These are phyloP conservation scores for Poeciliopsis presidionis DNA, from an alignment of 2,797 vertebrate genomes.

Conservation along the genomic window DNA sequence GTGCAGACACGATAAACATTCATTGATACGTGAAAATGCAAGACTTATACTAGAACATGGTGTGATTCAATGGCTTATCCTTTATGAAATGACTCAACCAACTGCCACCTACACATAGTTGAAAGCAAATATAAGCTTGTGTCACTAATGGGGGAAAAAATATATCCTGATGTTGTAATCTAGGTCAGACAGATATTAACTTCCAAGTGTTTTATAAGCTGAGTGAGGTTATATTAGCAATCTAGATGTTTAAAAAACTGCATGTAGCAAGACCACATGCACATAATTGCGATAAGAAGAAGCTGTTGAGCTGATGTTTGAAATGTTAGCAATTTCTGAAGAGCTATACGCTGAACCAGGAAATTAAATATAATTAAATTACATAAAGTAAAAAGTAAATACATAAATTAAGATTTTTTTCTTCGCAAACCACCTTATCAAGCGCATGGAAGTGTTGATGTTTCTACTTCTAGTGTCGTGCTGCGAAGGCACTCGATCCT, in stretches of 20 bases:
- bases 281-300: constrained; percentile 70
- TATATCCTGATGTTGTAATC: constrained; percentile 68
- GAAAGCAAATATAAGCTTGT: constrained; percentile 64
- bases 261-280: constrained; percentile 42
- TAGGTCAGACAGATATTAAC: constrained; percentile 63
- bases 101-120: constrained; percentile 62
- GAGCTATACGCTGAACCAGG: background rate
- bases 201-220: constrained; percentile 56
- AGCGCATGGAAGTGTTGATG: constrained; percentile 16
- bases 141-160: constrained; percentile 67
- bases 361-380: background rate
- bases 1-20: constrained; percentile 13
- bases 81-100: constrained; percentile 67
- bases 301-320: constrained; percentile 68
- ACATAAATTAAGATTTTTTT: constrained; percentile 14
- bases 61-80: constrained; percentile 53
- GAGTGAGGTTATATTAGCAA: constrained; percentile 62
- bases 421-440: constrained; percentile 27
- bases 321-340: constrained; percentile 45
- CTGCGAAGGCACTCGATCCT: constrained; percentile 53
- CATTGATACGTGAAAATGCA: constrained; percentile 27
- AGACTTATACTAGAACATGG: constrained; percentile 23
- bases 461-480: constrained; percentile 45
- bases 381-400: constrained; percentile 7
- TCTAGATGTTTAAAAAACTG: constrained; percentile 55